A percentile compares a stretch with the other conserved stretches of the same genome.
Conservation (phyloP, 2,888 invertebrate genomes). For the Standfussiana lucernea region DNA sequence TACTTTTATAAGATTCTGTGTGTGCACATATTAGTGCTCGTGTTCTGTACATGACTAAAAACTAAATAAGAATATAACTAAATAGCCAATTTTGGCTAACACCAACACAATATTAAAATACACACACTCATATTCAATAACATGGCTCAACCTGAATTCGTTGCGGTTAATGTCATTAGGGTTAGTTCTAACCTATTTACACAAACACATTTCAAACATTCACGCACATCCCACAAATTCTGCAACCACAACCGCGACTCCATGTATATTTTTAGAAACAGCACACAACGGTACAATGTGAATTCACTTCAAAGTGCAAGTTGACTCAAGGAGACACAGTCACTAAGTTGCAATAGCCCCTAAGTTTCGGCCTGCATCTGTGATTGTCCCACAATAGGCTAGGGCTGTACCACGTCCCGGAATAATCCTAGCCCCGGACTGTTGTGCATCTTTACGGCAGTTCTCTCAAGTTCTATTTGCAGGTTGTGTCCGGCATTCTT, state of each 20-base stretch:
- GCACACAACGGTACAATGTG: constrained; percentile 13
- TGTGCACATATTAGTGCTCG: too few relatives aligned
- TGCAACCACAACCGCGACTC: constrained; percentile 8
- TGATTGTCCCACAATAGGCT: constrained; percentile 69
- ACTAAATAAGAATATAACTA: too few relatives aligned
- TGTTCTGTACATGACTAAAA: too few relatives aligned
- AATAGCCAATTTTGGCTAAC: neutral
- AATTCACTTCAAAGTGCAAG: constrained; percentile 26
- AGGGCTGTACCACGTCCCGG: constrained; percentile 49
- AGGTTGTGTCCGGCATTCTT: constrained; percentile 66
- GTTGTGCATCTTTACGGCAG: constrained; percentile 68
- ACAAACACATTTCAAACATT: constrained; percentile 40
- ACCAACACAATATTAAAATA: neutral
- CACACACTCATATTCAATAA: neutral
- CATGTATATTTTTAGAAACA: constrained; percentile 23
- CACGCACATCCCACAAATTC: constrained; percentile 20
- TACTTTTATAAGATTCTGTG: too few relatives aligned
- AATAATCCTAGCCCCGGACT: constrained; percentile 52
- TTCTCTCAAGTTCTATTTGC: constrained; percentile 70
- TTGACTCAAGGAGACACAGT: constrained; percentile 26
- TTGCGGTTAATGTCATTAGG: constrained; percentile 1
- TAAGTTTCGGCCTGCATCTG: constrained; percentile 54
- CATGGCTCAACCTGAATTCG: neutral
- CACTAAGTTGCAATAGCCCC: constrained; percentile 45
- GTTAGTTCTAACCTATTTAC: constrained; percentile 10